Percentiles rank a stretch among this genome's conserved stretches.
Conservation (phyloP, 2,888 invertebrate species). For the Drosophila putrida region DNA sequence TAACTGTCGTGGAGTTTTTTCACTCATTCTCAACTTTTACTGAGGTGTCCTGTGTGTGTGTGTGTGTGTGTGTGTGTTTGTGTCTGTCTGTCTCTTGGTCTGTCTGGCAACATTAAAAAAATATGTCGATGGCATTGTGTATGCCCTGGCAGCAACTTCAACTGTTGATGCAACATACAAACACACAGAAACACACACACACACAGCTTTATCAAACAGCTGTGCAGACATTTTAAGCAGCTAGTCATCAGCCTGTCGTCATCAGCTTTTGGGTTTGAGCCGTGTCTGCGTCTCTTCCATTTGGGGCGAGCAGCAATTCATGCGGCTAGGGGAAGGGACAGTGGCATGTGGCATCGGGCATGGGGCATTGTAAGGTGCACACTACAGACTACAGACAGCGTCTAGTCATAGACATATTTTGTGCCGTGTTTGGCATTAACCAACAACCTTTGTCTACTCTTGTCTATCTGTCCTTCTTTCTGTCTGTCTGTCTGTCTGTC, state of each 20-base stretch:
- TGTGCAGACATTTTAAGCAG: conserved; percentile 80
- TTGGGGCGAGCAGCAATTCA: not conserved
- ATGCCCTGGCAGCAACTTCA: conserved; percentile 61
- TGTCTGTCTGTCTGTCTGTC: conserved; percentile 24
- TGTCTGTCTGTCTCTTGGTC: conserved; percentile 15
- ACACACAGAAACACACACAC: conserved; percentile 25
- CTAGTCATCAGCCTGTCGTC: conserved; percentile 71
- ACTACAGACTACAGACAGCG: conserved; percentile 52
- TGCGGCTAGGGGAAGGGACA: not conserved
- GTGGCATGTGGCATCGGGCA: not conserved
- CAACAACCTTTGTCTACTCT: conserved; percentile 55
- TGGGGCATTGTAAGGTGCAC: conserved; percentile 46
- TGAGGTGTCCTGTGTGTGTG: conserved; percentile 6
- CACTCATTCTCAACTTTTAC: conserved; percentile 2
- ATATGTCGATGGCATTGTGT: conserved; percentile 64
- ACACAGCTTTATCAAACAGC: conserved; percentile 60
- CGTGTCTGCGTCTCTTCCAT: conserved; percentile 40
- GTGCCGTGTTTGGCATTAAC: conserved; percentile 29
- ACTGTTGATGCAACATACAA: conserved; percentile 71
- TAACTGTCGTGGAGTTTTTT: conserved; percentile 36
- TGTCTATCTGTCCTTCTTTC: not conserved
- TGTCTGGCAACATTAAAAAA: conserved; percentile 66
- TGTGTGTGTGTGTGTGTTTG: conserved; percentile 4
- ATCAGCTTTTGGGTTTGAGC: conserved; percentile 39
- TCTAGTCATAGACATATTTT: conserved; percentile 58